phyloP scores from a whole-genome alignment of 2,888 invertebrate species.

The Macaria notata region DNA sequence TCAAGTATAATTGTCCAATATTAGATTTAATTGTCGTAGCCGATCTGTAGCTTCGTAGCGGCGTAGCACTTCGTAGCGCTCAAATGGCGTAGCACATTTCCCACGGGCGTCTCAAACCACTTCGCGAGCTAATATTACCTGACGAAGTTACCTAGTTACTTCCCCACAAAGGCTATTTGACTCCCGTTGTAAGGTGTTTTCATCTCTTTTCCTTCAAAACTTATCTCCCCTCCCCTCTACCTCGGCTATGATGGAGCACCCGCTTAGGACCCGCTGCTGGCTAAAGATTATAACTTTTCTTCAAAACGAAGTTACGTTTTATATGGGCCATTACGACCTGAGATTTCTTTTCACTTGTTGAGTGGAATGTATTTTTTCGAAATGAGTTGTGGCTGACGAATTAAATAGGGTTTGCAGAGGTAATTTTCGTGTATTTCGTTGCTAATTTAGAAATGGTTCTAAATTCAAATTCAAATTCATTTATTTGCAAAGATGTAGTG shows the following conservation, averaged over 20 bases:
- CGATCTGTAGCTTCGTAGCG: slow-evolving; percentile 1
- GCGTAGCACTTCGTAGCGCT: slow-evolving; percentile 8
- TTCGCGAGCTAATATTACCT: slow-evolving; percentile 27
- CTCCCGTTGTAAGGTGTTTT: slow-evolving; percentile 46
- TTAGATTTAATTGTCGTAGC: too few species aligned
- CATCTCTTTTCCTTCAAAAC: slow-evolving; percentile 47
- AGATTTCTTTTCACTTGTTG: slow-evolving; percentile 39
- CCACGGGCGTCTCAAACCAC: slow-evolving; percentile 14
- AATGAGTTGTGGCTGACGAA: neutral
- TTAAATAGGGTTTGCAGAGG: too few species aligned
- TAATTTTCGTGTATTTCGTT: too few species aligned
- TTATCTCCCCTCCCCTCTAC: slow-evolving; percentile 27
- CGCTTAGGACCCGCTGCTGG: slow-evolving; percentile 38
- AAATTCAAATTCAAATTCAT: too few species aligned
- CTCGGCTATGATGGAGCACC: slow-evolving; percentile 49
- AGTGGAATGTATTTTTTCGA: slow-evolving; percentile 26
- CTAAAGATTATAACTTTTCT: slow-evolving; percentile 50
- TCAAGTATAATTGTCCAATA: too few species aligned
- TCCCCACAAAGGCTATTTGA: slow-evolving; percentile 42
- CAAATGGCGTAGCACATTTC: slow-evolving; percentile 1
- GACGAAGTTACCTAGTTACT: slow-evolving; percentile 38
- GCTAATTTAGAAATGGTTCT: too few species aligned
- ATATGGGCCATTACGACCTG: slow-evolving; percentile 43
- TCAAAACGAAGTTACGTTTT: slow-evolving; percentile 48
- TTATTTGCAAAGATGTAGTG: too few species aligned